Base-by-base conservation (phyloP, 2,113 vertebrate species). In the Vidua chalybeata region DNA sequence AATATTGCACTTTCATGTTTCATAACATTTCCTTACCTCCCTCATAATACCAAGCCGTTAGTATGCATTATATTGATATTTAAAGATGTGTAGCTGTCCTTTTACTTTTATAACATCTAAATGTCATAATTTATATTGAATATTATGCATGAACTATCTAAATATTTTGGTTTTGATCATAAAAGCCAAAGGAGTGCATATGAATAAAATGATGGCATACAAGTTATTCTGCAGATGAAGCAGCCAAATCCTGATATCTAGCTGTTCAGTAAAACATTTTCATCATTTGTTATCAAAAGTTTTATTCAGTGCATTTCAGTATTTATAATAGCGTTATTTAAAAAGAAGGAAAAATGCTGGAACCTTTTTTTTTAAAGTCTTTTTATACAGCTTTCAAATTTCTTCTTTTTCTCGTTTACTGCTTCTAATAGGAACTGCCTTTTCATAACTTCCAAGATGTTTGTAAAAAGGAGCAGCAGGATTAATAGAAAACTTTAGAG, bases 81-180 rank as follows among this genome's bases (percentile, higher is more conserved):
- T 92, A 43, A 84, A 84, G 76, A 93, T 75, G n/a, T 80, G 30
- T 19, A 78, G 55, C 54, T 94, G 72, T 92, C 39, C 15, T 95
- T 93, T 69, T 14, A 39, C 37, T 93, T 97, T 46, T 94, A 56
- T 83, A 93, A 87, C 49, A 63, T 31, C 20, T 89, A 88, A 92
- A 76, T 84, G 51, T 82, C 85, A 72, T 91, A 92, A 90, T 75
- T 93, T 84, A 78, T 62, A 14, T 14, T 30, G 75, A 79, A 83
- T 86, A 84, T 81, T 95, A 96, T 64, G 66, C 35, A 68, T 37
- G 52, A 95, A 62, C 28, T 90, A 94, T 8, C 59, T 67, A 13
- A 94, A 77, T 24, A 28, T 11, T 33, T 49, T 58, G 62, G n/a
- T 9, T n/a, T 46, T 55, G 59, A n/a, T 49, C 31, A 82, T 45